phyloP scores from a whole-genome alignment of 30 jellyfish, hydroid and myxozoan genomes.

The Pelagia noctiluca region DNA sequence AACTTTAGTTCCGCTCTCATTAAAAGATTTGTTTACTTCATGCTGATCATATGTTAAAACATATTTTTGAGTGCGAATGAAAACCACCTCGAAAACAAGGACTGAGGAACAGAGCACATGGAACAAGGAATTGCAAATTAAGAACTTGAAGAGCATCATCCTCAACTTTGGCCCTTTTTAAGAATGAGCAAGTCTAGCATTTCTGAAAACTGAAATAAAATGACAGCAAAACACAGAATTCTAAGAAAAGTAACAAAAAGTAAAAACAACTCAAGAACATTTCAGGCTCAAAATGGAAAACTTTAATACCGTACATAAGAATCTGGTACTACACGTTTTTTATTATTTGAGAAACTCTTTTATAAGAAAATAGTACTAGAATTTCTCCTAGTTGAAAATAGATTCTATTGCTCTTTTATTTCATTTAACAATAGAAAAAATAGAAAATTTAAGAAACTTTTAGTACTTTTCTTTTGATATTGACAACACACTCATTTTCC shows the following conservation, averaged over 20 bases:
- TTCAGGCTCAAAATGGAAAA: slow-evolving; percentile 3
- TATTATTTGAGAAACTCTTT: background rate
- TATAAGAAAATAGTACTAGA: background rate
- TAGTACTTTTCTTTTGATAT: background rate
- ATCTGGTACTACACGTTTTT: background rate
- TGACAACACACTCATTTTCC: background rate
- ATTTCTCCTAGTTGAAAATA: background rate
- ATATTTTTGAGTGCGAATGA: background rate
- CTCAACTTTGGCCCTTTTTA: background rate
- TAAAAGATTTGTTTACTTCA: background rate
- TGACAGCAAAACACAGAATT: slow-evolving; percentile 1
- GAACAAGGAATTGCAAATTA: background rate
- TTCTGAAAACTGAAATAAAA: background rate
- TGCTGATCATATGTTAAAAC: background rate
- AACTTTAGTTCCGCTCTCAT: background rate
- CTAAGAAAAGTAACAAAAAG: background rate
- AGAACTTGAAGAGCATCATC: slow-evolving; percentile 5
- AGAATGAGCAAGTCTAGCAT: background rate
- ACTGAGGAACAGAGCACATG: slow-evolving; percentile 4
- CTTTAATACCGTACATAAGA: background rate
- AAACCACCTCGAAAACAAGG: slow-evolving; percentile 6
- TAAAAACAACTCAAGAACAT: slow-evolving; percentile 1
- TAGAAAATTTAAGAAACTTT: background rate
- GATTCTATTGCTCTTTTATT: background rate
- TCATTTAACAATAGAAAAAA: background rate